Evolutionary conservation across 2,888 invertebrate genomes (phyloP).

Genomic region (Macrosiphum euphorbiae): DNA sequence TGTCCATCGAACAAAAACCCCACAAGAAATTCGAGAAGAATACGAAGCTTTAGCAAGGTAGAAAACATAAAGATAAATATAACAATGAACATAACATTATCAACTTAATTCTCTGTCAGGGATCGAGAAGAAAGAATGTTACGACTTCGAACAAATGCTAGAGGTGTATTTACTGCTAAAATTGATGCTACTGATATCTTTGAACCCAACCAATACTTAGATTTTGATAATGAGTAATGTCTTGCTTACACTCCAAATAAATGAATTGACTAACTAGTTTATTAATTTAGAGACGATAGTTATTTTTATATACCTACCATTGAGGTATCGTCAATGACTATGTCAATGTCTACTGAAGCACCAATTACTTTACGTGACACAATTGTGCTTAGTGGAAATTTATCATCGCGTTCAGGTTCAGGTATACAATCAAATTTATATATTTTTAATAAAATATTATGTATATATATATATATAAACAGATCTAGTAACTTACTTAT

Average conservation of each 20-base stretch:
- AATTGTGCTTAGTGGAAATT: slow-evolving; percentile 84
- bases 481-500: slow-evolving; percentile 63
- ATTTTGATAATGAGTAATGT: slow-evolving; percentile 74
- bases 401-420: slow-evolving; percentile 89
- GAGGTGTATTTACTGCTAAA: slow-evolving; percentile 86
- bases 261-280: background rate
- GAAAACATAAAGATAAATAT: slow-evolving; percentile 12
- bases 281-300: slow-evolving; percentile 40
- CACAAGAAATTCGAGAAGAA: slow-evolving; percentile 96
- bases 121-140: slow-evolving; percentile 89
- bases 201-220: slow-evolving; percentile 80
- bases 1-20: slow-evolving; percentile 90
- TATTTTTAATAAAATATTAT: background rate
- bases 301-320: slow-evolving; percentile 75
- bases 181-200: slow-evolving; percentile 95
- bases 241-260: background rate
- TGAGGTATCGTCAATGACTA: slow-evolving; percentile 93
- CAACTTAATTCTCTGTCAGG: slow-evolving; percentile 69
- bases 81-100: slow-evolving; percentile 1
- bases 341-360: slow-evolving; percentile 93
- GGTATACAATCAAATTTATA: slow-evolving; percentile 72
- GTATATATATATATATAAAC: background rate
- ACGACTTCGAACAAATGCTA: slow-evolving; percentile 92
- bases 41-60: slow-evolving; percentile 82
- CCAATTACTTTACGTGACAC: slow-evolving; percentile 90